Evolutionary conservation across 2,797 vertebrate species (phyloP), one percentile per base, ranked within the genome.

Genomic region (Girardinus metallicus): DNA sequence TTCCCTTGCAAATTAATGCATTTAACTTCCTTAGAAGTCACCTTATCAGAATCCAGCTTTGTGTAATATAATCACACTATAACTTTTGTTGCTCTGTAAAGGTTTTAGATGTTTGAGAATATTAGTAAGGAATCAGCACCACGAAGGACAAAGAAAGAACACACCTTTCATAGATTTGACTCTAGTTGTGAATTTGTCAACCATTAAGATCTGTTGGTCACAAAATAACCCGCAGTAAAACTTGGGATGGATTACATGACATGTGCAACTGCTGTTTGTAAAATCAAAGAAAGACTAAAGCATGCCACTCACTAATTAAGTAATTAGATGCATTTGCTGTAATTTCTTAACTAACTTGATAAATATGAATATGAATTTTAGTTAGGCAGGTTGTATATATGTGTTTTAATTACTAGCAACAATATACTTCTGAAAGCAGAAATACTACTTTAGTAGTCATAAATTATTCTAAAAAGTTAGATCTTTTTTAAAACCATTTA

Each of bases 241-340:
- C 57, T 18, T 60, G 11, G 29, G 41, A 62, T 18, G 41, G 55
- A 29, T 5, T 29, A 49, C 43, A 62, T 49, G 55, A 73, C 43
- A 29, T 36, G 43, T n/a, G 16, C 13, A 18, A 41, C 39, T 78
- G 36, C 47, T 55, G 18, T 72, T 78, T 72, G 36, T 16, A 6
- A 72, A 78, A 72, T 51, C n/a, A 39, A 10, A 71, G 31, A 57
- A 60, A 31, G 46, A 55, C 44, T 9, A 77, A 44, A 70, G 51
- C 15, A 47, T 60, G 21, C 21, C 5, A 71, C 18, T 36, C 0
- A 77, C 26, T 60, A 57, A 23, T 66, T 77, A 12, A 26, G 44
- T 79, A 53, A 80, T 76, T 72, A 7, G 26, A 75, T 74, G 12
- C 46, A 74, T 80, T 68, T 78, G 53, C 8, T 29, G 47, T 78